Conservation (phyloP, 2,113 vertebrate genomes). For the Solea senegalensis region DNA sequence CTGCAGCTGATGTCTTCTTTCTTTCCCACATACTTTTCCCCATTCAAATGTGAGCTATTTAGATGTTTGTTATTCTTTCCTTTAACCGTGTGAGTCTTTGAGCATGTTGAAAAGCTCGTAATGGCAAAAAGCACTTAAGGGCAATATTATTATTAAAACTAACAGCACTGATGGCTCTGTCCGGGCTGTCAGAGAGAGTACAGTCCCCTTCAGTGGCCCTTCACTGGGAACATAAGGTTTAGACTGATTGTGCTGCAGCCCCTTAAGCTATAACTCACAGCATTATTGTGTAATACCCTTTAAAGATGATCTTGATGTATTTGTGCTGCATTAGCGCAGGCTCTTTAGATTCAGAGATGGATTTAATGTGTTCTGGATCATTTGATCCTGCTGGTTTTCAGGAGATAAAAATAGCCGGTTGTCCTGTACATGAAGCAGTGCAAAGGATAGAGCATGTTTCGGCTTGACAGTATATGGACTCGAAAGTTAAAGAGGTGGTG, state of each 20-base stretch:
- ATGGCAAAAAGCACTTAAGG: slow-evolving; percentile 38
- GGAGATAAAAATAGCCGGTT: slow-evolving; percentile 17
- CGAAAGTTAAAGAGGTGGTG: slow-evolving; percentile 34
- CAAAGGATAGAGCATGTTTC: neutral
- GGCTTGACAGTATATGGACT: neutral
- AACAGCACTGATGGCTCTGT: slow-evolving; percentile 14
- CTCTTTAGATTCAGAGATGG: neutral
- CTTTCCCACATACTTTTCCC: neutral
- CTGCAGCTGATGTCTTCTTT: neutral
- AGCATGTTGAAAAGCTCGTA: slow-evolving; percentile 6
- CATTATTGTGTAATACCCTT: slow-evolving; percentile 6
- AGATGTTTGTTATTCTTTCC: neutral
- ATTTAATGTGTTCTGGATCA: slow-evolving; percentile 18
- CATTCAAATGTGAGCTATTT: neutral
- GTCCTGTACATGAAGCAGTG: slow-evolving; percentile 13
- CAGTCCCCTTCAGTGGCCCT: slow-evolving; percentile 21
- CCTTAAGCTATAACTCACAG: slow-evolving; percentile 31
- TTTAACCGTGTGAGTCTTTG: neutral
- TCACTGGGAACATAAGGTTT: slow-evolving; percentile 20
- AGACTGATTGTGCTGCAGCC: slow-evolving; percentile 16
- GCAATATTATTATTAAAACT: slow-evolving; percentile 31
- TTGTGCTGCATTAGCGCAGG: neutral
- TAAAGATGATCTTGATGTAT: slow-evolving; percentile 1
- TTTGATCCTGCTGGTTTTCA: slow-evolving; percentile 42
- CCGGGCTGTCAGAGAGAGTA: slow-evolving; percentile 28